Conservation (phyloP, 2,888 invertebrate genomes). For the Fabriciana adippe region DNA sequence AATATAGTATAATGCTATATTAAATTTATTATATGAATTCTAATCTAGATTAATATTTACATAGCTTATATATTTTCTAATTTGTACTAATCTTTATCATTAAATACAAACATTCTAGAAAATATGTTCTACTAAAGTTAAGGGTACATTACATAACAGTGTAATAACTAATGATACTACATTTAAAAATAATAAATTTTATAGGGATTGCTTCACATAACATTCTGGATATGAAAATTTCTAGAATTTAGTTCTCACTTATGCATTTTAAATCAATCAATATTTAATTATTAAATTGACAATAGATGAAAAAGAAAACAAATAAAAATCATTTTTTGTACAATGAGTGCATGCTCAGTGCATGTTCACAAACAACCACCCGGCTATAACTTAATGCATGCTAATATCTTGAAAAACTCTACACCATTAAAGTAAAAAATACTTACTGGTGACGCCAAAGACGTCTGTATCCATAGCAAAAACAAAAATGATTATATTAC, state of each 20-base stretch:
- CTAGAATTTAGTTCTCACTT: neutral
- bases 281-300: too few relatives aligned
- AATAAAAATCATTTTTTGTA: neutral
- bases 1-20: neutral
- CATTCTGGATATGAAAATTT: constrained; percentile 1
- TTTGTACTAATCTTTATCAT: constrained; percentile 27
- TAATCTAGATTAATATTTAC: constrained; percentile 18
- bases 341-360: constrained; percentile 1
- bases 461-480: constrained; percentile 35
- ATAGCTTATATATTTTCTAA: constrained; percentile 21
- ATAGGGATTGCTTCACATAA: constrained; percentile 31
- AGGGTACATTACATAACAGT: constrained; percentile 6
- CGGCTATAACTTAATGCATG: constrained; percentile 23
- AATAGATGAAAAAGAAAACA: neutral
- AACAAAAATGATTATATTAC: constrained; percentile 29
- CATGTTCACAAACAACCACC: constrained; percentile 1
- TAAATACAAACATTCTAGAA: neutral
- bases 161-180: neutral
- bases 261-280: too few relatives aligned
- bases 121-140: constrained; percentile 15
- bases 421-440: constrained; percentile 20
- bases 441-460: constrained; percentile 36
- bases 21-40: neutral
- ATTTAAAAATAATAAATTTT: constrained; percentile 7
- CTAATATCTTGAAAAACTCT: constrained; percentile 17